Evolutionary conservation across 2,797 vertebrate genomes (phyloP).

Genomic region (Sebastolobus altivelis): DNA sequence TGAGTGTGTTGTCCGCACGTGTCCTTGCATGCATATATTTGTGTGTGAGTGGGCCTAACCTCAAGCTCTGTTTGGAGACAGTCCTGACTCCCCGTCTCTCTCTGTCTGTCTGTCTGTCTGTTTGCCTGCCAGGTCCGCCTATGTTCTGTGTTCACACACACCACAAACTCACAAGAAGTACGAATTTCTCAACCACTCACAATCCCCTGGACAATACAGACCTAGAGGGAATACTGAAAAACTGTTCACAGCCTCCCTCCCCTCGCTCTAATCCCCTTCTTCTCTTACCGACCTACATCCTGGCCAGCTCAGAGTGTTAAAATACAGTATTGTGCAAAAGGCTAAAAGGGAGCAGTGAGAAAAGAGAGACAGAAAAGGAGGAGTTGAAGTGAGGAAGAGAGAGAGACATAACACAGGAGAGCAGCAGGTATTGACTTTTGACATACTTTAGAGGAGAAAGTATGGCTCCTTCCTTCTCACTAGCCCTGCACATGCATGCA

Average conservation of each 20-base stretch:
- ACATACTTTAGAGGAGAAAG: constrained; percentile 65
- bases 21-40: constrained; percentile 68
- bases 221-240: constrained; percentile 39
- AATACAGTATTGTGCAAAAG: constrained; percentile 45
- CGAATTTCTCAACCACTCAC: constrained; percentile 21
- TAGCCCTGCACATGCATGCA: constrained; percentile 53
- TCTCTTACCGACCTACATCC: constrained; percentile 48
- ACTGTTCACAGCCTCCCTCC: constrained; percentile 36
- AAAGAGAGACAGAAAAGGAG: constrained; percentile 18
- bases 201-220: constrained; percentile 53
- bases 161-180: constrained; percentile 26
- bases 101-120: constrained; percentile 39
- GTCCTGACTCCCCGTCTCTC: constrained; percentile 51
- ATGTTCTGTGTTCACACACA: constrained; percentile 43
- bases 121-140: constrained; percentile 67
- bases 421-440: constrained; percentile 72
- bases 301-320: constrained; percentile 41
- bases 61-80: constrained; percentile 72
- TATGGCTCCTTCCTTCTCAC: constrained; percentile 55
- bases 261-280: constrained; percentile 49
- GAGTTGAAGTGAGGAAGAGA: constrained; percentile 14
- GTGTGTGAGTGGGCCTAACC: constrained; percentile 65
- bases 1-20: constrained; percentile 53
- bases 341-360: constrained; percentile 13
- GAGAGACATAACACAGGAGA: constrained; percentile 44